Base-by-base conservation (phyloP, 2,113 vertebrate genomes). In the Natator depressus region DNA sequence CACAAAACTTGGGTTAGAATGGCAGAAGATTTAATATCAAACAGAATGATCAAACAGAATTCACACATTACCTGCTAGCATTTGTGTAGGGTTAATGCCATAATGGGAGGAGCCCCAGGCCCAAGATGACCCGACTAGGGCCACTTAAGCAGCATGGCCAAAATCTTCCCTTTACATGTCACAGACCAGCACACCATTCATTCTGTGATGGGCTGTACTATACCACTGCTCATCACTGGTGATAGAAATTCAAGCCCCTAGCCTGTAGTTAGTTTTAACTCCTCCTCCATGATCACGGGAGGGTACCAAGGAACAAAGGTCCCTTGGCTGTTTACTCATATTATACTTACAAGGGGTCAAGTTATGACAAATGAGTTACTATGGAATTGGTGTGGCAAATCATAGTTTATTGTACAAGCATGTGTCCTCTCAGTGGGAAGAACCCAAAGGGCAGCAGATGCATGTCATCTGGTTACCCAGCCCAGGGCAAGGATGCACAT, bases 1-100 rank as follows among this genome's bases (percentile, higher is more conserved):
- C 89, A 95, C 85, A 95, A 53, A 96, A 95, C 90, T 91, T 88
- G 65, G 79, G 19, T 87, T 91, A 95, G 94, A 87, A 95, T 4
- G 78, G 90, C 51, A 85, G 80, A 90, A 92, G 83, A 55, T 92
- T 93, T 89, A 93, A 89, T 96, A 69, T 80, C 82, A 46, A 57
- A 76, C 59, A 95, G 78, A 87, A 97, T 65, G 87, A 79, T 50
- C 80, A 93, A 95, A 96, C 92, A 89, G 75, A 92, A 89, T 47
- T 29, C 35, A 86, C 57, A 62, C 22, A 27, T 89, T 82, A 95
- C 80, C 94, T 96, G 87, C 84, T 54, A 91, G 24, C 22, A 89
- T 93, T 49, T 91, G 38, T 24, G 65, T 9, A 47, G 51, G 55
- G n/a, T 53, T 93, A 94, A 27, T 25, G 46, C 29, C 80, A 95